Base-by-base conservation (phyloP, 53 echinoderm and acorn worm species). In the Apostichopus leukothele region DNA sequence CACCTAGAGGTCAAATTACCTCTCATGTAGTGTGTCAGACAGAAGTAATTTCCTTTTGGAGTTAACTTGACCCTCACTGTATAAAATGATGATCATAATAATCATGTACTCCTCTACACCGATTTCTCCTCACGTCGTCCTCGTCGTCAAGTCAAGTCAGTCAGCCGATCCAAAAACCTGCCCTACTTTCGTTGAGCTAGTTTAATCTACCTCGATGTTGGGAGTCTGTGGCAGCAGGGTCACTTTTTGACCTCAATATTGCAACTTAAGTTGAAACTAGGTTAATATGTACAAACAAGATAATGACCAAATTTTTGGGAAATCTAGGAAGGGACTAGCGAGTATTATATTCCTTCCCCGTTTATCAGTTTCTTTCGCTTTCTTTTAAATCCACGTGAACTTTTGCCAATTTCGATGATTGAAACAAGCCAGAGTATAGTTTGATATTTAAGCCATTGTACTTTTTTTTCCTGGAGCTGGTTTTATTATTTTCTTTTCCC, bases 281-380 rank as follows among this genome's bases (percentile, higher is more conserved):
- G 81, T 81, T 81, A 81, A 81, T 81, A 81, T 81, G 55, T 81
- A 54, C 81, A 81, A 81, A 81, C 81, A 81, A 81, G 81, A 81
- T 81, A 81, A 81, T 81, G 81, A 81, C 81, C 81, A 81, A 81
- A 60, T 81, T 80, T 81, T 81, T 14, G 1, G 57, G 4, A 6
- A 71, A 71, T 71, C 71, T 71, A 71, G 71, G 71, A 71, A 71
- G 18, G 71, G 18, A 71, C 71, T 18, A 71, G 71, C 71, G 6
- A 71, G 71, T 71, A 18, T 71, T 71, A 71, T 71, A 19, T 71
- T 13, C 16, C 5, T n/a, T 71, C 71, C 20, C 71, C 20, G 16
- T 6, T 6, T 20, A 71, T 71, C 71, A 19, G 10, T 63, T 63
- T 6, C 16, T 16, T 63, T 63, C 16, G 14, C 10, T 71, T 71